Percentiles rank a stretch among this genome's conserved stretches.
Evolutionary conservation across 2,113 vertebrate genomes (phyloP).

Genomic region (Myocastor coypus): DNA sequence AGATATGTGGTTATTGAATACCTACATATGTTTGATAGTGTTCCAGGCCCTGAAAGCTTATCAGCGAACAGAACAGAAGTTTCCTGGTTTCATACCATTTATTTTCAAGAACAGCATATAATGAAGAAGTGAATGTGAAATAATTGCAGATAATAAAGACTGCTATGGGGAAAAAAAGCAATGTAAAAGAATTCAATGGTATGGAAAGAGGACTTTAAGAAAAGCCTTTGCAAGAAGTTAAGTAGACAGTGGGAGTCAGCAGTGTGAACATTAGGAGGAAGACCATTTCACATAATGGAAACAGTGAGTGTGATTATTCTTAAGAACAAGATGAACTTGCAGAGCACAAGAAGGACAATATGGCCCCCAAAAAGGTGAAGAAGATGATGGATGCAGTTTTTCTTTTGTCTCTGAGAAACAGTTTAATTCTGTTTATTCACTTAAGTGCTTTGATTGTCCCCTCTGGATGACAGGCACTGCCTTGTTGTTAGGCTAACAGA

Average conservation of each 20-base stretch:
- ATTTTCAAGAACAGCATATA: not conserved
- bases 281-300: slow-evolving; percentile 43
- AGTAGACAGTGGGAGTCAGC: not conserved
- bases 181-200: slow-evolving; percentile 31
- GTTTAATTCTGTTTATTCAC: too few relatives aligned
- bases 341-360: not conserved
- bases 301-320: not conserved
- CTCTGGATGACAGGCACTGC: too few relatives aligned
- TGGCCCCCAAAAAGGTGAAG: not conserved
- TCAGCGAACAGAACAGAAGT: not conserved
- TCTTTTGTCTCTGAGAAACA: too few relatives aligned
- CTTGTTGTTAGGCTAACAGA: too few relatives aligned
- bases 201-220: not conserved
- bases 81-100: not conserved
- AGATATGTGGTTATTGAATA: not conserved
- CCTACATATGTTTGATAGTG: not conserved
- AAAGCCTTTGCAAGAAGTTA: slow-evolving; percentile 20
- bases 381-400: too few relatives aligned
- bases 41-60: not conserved
- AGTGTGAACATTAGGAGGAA: not conserved
- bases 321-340: slow-evolving; percentile 43
- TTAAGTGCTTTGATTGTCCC: too few relatives aligned
- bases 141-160: not conserved
- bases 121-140: slow-evolving; percentile 40
- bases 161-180: slow-evolving; percentile 41